Base-by-base conservation (phyloP, 2,797 vertebrate species). In the Setipinna tenuifilis region DNA sequence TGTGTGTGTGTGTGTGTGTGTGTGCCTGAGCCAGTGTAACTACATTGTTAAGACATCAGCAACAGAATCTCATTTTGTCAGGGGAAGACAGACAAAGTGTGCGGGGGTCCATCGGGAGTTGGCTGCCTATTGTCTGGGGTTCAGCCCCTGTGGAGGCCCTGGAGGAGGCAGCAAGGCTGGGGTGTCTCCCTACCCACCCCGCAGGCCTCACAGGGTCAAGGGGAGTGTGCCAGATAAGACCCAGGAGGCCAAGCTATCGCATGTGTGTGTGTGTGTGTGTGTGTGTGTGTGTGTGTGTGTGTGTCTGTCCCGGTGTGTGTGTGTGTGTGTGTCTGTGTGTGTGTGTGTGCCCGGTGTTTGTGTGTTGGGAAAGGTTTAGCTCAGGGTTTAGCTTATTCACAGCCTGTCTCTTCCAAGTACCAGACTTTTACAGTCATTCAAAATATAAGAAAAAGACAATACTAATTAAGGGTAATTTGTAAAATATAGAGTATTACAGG, bases 71-170 rank as follows among this genome's bases (percentile, higher is more conserved):
- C 48, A 90, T 89, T 87, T 78, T 89, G 86, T 89, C 83, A 41
- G 71, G 28, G 75, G 81, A 78, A 75, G 81, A 31, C 50, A 86
- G 59, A 82, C 78, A 71, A 41, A 84, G 46, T 65, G 84, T 78
- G 83, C n/a, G 19, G 50, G 59, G 85, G 84, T 91, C 89, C 62
- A 1, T 84, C 62, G 91, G 86, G 88, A 68, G 78, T 68, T 85
- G 87, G 90, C 89, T 90, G 87, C 85, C 90, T 89, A 88, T 86
- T 86, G 90, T 92, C 91, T 93, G 92, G 83, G 87, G 85, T 84
- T 2, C 81, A 85, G 84, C 85, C 80, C 88, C 9, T 82, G 28
- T 86, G 19, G 89, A 85, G 81, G 85, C 87, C 90, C 84, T 68
- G 81, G 85, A 90, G 91, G 84, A 88, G 62, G 87, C 71, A 85